A percentile compares a stretch with the other conserved stretches of the same genome.
Conservation (phyloP, 2,797 vertebrate species). For the Cygnus olor region DNA sequence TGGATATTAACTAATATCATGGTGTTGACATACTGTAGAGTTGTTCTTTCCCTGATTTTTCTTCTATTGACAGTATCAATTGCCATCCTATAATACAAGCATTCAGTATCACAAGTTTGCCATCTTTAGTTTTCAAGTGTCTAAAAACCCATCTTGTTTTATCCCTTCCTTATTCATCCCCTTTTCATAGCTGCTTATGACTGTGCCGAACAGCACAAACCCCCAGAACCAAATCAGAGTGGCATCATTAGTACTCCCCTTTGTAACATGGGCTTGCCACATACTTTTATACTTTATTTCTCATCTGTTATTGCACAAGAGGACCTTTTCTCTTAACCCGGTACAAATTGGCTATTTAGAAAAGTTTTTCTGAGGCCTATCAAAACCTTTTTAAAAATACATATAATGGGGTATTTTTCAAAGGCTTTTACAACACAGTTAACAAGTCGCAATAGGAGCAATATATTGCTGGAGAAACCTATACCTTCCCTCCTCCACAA, state of each 20-base stretch:
- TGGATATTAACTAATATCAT: not conserved
- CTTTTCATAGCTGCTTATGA: not conserved
- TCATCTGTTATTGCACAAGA: not conserved
- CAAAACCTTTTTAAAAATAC: not conserved
- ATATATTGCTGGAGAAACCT: not conserved
- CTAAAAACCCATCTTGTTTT: not conserved
- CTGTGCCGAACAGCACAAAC: not conserved
- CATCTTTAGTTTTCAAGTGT: not conserved
- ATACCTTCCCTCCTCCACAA: not conserved
- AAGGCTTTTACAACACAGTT: conserved; percentile 3
- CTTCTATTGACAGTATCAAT: not conserved
- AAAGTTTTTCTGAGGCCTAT: not conserved
- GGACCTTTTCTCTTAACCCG: not conserved
- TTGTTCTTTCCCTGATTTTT: not conserved
- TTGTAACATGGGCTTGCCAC: not conserved
- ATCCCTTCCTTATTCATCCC: not conserved
- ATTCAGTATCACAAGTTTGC: not conserved
- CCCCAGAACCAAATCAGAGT: not conserved
- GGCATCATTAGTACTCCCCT: not conserved
- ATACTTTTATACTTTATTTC: not conserved
- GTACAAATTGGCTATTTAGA: not conserved
- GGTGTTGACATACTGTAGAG: not conserved
- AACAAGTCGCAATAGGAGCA: not conserved
- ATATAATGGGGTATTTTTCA: not conserved
- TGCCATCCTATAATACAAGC: not conserved